Base-by-base conservation (phyloP, 2,888 invertebrate genomes). In the Lycia hirtaria region DNA sequence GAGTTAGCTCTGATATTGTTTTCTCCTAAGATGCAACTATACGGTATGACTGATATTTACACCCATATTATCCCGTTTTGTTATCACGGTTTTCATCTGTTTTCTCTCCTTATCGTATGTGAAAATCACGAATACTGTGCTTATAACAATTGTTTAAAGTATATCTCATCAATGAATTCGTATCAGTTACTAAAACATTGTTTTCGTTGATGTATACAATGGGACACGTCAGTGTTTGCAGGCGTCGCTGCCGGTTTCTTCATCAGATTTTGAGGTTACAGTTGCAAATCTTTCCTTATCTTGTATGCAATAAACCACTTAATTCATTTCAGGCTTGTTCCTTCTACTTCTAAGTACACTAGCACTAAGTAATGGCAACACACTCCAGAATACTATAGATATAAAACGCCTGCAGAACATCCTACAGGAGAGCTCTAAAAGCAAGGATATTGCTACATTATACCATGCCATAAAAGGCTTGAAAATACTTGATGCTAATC, bases 381-480 rank as follows among this genome's bases (percentile, higher is more conserved):
- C 83, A 20, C 75, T 92, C 17, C 88, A 87, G 72, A 82, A 80
- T 51, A 87, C 84, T 0, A 81, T 92, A 62, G 92, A 92, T 71
- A 67, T 87, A 10, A 82, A 85, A 45, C 76, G 86, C 5, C 69
- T 92, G 37, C 86, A 89, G 69, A 77, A 69, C 6, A 88, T 92
- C 48, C 75, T 92, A 2, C 79, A 88, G 61, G 91, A 92, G 5
- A 93, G 92, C 28, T 68, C 93, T 4, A 87, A 85, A 59, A 93
- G 93, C 53, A 92, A 93, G 66, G 96, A 97, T 78, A 75, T 96
- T 40, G 86, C 94, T 51, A 86, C 94, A 3, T 83, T 96, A 24
- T 96, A 97, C 79, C 96, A 96, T 88, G 95, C 96, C 2, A 92
- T 95, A 0, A 92, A 95, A 51, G 98, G 97, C 41, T 93, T 95